Percentiles rank a stretch among this genome's conserved stretches.
Evolutionary conservation across 2,797 vertebrate genomes (phyloP).

Genomic region (Acanthis flammea): DNA sequence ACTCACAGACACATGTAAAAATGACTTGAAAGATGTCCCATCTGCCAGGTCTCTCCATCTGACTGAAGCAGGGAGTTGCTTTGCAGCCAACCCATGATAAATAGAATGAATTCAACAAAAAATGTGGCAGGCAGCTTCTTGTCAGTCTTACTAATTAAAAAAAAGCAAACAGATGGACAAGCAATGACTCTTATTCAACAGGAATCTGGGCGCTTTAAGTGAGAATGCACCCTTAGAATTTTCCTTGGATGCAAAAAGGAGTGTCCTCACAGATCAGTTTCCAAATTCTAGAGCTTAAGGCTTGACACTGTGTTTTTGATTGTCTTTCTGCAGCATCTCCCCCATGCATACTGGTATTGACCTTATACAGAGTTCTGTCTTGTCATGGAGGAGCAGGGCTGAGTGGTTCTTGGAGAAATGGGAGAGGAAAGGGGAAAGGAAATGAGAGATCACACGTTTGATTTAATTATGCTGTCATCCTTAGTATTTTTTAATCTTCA

Average conservation of each 20-base stretch:
- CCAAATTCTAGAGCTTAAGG: not conserved
- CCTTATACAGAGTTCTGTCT: not conserved
- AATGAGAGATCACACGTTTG: not conserved
- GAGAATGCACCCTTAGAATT: constrained; percentile 2
- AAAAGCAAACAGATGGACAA: constrained; percentile 60
- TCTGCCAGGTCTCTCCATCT: constrained; percentile 54
- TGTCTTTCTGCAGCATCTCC: not conserved
- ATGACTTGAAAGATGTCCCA: constrained; percentile 46
- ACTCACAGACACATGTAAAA: constrained; percentile 38
- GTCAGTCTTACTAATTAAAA: constrained; percentile 58
- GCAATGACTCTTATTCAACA: constrained; percentile 44
- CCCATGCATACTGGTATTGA: accelerated
- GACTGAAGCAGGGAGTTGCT: not conserved
- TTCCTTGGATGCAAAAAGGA: not conserved
- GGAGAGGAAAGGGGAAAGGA: not conserved
- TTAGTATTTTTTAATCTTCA: not conserved
- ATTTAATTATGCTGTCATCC: not conserved
- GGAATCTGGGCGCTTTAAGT: not conserved
- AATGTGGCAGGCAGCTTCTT: constrained; percentile 40
- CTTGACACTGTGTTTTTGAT: not conserved
- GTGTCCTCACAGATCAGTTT: not conserved
- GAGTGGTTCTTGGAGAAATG: not conserved
- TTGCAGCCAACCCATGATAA: constrained; percentile 49
- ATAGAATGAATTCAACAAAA: constrained; percentile 44
- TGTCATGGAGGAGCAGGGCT: not conserved